Evolutionary conservation across 2,797 vertebrate genomes (phyloP), one percentile per base, ranked within the genome.

Genomic region (Falco biarmicus): DNA sequence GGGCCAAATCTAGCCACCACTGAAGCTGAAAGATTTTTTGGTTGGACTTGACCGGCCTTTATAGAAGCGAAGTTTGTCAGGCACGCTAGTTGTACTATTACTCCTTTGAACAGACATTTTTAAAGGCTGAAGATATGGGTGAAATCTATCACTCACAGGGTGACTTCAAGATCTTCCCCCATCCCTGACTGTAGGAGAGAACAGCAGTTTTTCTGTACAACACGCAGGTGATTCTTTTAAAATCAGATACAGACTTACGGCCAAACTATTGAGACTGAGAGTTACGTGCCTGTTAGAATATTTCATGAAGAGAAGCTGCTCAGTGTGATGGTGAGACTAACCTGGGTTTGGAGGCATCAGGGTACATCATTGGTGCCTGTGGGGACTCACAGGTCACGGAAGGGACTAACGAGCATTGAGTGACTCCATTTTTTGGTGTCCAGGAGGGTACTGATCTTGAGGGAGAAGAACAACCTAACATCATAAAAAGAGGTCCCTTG

Each of bases 341-440:
- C 39, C 50, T n/a, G 51, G 16, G 11, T 65, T 90, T 80, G 45
- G 53, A 84, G 34, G 7, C 41, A 51, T 37, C 13, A 6, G 51
- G 10, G 29, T 41, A 6, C 0, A 0, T 53, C 22, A 29, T 4
- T 5, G 3, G 48, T 87, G 57, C 8, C 39, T 56, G 39, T 5
- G 9, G 34, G 22, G 15, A 37, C 60, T 74, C 21, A 17, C 10
- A 63, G 69, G 9, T 68, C 45, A 70, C 57, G 10, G 51, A 73
- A 43, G 53, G 21, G 15, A 45, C 14, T 66, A 21, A 80, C 45
- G 26, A 78, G 10, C 15, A 17, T 74, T 53, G 39, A 65, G 39
- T 47, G 43, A 47, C 20, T 61, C 65, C 25, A 12, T 70, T 80
- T 61, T 60, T 25, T 85, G 10, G 32, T 24, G 29, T 28, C 59